Base-by-base conservation (phyloP, 2,888 invertebrate species). In the Cantharis rufa region DNA sequence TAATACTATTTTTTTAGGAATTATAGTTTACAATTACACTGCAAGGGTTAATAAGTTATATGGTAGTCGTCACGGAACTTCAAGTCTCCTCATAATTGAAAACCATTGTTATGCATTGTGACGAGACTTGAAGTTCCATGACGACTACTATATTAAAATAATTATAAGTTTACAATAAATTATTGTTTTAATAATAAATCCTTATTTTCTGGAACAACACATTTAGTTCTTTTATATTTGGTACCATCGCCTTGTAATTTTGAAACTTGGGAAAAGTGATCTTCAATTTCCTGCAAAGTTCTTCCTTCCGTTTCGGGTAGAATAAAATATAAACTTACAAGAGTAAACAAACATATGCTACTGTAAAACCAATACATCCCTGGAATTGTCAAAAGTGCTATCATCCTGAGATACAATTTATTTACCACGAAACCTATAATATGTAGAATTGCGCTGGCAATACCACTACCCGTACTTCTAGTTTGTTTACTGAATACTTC, bases 301-400 rank as follows among this genome's bases (percentile, higher is more conserved):
- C 94, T 92, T 0, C 95, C 95, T 86, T 96, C 96, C 0, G 96
- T 96, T 89, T 96, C 96, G 0, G 96, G 96, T 75, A 96, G 86
- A 48, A 91, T 88, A 77, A 92, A 92, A 84, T 92, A 94, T 27
- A 95, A 89, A 9, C 91, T 86, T 4, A 91, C 78, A 15, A 91
- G 89, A 0, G 95, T 95, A 0, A 90, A 78, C 3, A 93, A 85
- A 82, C 93, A 91, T 2, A 94, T 88, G 3, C 88, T 80, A 0
- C 92, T 91, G 85, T 94, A 94, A 24, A 95, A 89, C 83, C 93
- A 91, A 84, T 95, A 95, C 0, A 93, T 93, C 10, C 94, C 94
- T 76, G 93, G 91, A 75, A 95, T 87, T 0, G 93, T 92, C 61
- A 95, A 85, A 0, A 86, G 86, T 10, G 90, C 86, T 0, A 93